phyloP scores from a whole-genome alignment of 2,797 vertebrate species.

The Cyprinella venusta region DNA sequence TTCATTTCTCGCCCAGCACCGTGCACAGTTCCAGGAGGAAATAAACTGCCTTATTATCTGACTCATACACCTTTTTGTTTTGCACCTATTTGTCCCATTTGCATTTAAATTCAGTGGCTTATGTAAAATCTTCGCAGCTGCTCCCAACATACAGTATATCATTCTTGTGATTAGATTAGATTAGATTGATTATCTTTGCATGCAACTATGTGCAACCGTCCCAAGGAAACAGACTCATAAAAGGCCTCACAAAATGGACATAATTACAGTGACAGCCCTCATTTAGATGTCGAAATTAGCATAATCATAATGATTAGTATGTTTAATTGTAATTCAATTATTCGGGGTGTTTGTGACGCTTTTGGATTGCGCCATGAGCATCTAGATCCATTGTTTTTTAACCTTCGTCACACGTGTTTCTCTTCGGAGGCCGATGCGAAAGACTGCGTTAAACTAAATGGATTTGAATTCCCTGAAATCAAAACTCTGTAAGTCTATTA shows the following conservation, averaged over 20 bases:
- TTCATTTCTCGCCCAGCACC: constrained; percentile 46
- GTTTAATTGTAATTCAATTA: constrained; percentile 26
- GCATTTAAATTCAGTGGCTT: constrained; percentile 42
- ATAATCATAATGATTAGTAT: constrained; percentile 4
- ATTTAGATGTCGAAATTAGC: constrained; percentile 10
- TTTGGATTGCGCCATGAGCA: constrained; percentile 1
- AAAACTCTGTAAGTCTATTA: constrained; percentile 63
- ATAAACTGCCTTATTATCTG: constrained; percentile 57
- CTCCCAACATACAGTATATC: constrained; percentile 20
- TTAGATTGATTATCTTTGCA: constrained; percentile 10
- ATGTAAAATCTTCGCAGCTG: constrained; percentile 21
- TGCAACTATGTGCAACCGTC: background rate
- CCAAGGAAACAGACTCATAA: constrained; percentile 6
- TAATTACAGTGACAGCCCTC: constrained; percentile 17
- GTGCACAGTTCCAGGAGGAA: constrained; percentile 49
- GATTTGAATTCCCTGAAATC: constrained; percentile 45
- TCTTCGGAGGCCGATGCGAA: background rate
- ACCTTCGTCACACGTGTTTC: constrained; percentile 10
- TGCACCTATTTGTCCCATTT: constrained; percentile 40
- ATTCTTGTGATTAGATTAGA: constrained; percentile 27
- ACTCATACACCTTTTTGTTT: constrained; percentile 51
- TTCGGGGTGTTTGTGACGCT: background rate
- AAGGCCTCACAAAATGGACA: background rate
- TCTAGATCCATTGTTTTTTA: background rate
- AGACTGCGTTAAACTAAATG: constrained; percentile 15